These are phyloP conservation scores for Pipistrellus nathusii DNA, from an alignment of 2,797 vertebrate species.

Conservation along the genomic window DNA sequence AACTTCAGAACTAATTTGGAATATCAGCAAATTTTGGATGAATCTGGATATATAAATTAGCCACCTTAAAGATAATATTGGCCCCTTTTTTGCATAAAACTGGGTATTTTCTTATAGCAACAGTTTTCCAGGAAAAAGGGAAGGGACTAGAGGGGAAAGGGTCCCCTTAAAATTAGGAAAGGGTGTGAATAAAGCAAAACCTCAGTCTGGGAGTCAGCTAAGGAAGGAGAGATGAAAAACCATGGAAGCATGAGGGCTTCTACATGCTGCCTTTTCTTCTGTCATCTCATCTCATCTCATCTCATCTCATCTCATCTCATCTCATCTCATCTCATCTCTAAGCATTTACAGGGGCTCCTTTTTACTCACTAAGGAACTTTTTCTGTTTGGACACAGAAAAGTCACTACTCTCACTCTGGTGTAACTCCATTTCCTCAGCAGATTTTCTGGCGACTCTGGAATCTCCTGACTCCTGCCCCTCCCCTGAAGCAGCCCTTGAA, in stretches of 20 bases:
- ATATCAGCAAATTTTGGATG: background rate
- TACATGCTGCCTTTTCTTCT: rapidly evolving
- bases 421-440: background rate
- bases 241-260: rapidly evolving
- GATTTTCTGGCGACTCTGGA: background rate
- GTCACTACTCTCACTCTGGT: background rate
- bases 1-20: constrained; percentile 34
- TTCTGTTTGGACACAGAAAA: background rate
- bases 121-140: background rate
- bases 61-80: background rate
- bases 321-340: background rate
- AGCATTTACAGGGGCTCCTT: background rate
- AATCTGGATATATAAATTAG: background rate
- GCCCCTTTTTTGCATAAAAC: background rate
- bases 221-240: rapidly evolving
- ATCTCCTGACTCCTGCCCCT: background rate
- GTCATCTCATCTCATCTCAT: background rate
- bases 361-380: background rate
- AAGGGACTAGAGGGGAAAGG: background rate
- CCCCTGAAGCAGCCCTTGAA: background rate
- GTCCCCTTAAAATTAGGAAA: constrained; percentile 41
- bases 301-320: background rate
- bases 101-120: background rate
- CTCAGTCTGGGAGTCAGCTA: background rate
- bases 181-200: constrained; percentile 5